Evolutionary conservation across 2,888 invertebrate species (phyloP), one percentile per base, ranked within the genome.

Genomic region (Oligia strigilis): DNA sequence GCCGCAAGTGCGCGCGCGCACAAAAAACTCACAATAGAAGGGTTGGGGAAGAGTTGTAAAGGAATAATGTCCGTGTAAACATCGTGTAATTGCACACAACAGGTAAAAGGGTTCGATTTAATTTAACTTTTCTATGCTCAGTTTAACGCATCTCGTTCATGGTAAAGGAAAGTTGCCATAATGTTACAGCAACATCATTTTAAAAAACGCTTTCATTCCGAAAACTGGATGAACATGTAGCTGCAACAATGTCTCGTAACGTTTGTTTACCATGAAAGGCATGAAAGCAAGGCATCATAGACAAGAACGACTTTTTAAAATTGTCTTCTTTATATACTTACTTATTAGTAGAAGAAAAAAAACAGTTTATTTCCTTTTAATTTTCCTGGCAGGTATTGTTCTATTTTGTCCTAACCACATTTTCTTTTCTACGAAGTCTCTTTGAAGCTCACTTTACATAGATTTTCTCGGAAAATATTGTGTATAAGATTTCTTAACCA

Each of bases 1-100:
- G 86, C 91, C 88, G 91, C 96, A 96, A 96, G 96, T 96, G 96
- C 93, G 89, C 89, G 89, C 82, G 85, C 88, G 89, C 88, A 93
- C 85, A 95, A 95, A 95, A 95, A 95, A 92, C 87, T 71, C 87
- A 95, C 95, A 96, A 96, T 94, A 87, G 94, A 95, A 96, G 95
- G 95, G 96, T 95, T 96, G 93, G 92, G 92, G 92, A 96, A 95
- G 95, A 92, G 95, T 95, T 95, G 93, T 93, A 93, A 93, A 93
- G 90, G 92, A 92, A 95, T 96, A 95, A 96, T 94, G 93, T 91
- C 93, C 96, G 96, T 96, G 96, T 97, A 97, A 97, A 95, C 94
- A 96, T 96, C 96, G 95, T 95, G 95, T 96, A 96, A 96, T 96
- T 95, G 95, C 92, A 92, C 92, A 91, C 91, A 92, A 92, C 95